These are phyloP conservation scores for Spea bombifrons DNA, from an alignment of 2,113 vertebrate genomes.

Conservation along the genomic window DNA sequence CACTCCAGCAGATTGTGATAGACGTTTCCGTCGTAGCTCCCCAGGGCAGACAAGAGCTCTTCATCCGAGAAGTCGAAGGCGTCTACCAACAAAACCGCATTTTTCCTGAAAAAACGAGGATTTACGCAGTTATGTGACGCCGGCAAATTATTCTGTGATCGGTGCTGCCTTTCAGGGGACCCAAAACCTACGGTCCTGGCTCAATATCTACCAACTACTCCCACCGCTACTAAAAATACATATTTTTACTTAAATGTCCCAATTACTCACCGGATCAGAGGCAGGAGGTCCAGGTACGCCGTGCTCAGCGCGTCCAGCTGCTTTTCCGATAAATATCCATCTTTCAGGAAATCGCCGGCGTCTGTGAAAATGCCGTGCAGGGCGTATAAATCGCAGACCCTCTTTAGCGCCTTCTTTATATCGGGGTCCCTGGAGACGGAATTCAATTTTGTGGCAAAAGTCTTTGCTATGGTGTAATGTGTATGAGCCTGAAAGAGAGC, in stretches of 20 bases:
- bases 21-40: slow-evolving; percentile 66
- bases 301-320: slow-evolving; percentile 64
- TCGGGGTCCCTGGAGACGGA: slow-evolving; percentile 55
- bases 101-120: slow-evolving; percentile 59
- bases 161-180: not conserved
- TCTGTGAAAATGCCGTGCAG: slow-evolving; percentile 64
- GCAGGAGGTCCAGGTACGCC: slow-evolving; percentile 65
- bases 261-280: slow-evolving; percentile 65
- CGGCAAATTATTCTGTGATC: not conserved
- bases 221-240: not conserved
- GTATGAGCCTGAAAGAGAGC: slow-evolving; percentile 65
- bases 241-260: not conserved
- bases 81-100: slow-evolving; percentile 70
- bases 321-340: slow-evolving; percentile 61
- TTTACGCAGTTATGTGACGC: not conserved
- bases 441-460: slow-evolving; percentile 60
- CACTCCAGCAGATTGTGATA: slow-evolving; percentile 71
- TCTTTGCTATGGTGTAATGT: slow-evolving; percentile 66
- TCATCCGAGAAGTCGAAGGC: slow-evolving; percentile 72
- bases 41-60: slow-evolving; percentile 66
- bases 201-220: not conserved
- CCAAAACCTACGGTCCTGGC: not conserved
- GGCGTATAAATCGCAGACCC: slow-evolving; percentile 70
- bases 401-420: slow-evolving; percentile 63
- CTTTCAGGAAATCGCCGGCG: slow-evolving; percentile 63